Evolutionary conservation across 2,888 invertebrate genomes (phyloP), one percentile per base, ranked within the genome.

Genomic region (Ecdyonurus torrentis): DNA sequence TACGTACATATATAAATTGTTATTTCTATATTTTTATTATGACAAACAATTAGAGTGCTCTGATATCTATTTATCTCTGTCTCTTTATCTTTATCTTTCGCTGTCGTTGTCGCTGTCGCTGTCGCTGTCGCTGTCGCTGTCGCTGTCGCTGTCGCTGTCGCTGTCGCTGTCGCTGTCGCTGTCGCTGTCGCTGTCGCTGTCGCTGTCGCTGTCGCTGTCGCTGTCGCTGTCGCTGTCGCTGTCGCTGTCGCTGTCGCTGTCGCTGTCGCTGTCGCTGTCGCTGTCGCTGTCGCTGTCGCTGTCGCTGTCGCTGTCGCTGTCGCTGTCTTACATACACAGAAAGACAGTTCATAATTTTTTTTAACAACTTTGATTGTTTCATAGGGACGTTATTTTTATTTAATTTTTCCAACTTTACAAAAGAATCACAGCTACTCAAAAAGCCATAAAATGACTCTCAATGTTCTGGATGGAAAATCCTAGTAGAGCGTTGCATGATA

Each of bases 21-120:
- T 20, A 19, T 20, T 58, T n/a, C 19, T 18, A 20, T 18, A 58
- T 18, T 15, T 15, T 20, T 58, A 18, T 18, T 15, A 58, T 18
- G 15, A 18, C 20, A 22, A 59, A 59, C 37, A 61, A 19, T 61
- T 1, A 7, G 1, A 52, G 20, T 58, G 23, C 18, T 62, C 18
- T 52, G 61, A 52, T 25, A 55, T 58, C 25, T 65, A 67, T 66
- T 67, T 67, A 20, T 61, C 19, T 19, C 37, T 7, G 2, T 61
- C 61, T 22, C 59, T 59, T 3, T 24, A 5, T 18, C 60, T 60
- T 18, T 2, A 3, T 18, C 60, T 53, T 18, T 10, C 0, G 1
- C 60, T 53, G 25, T 25, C 25, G 25, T n/a, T 60, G 1, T 2
- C 25, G 24, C 0, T 3, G 24, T 25, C 2, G 24, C 60, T 60